phyloP scores from a whole-genome alignment of 2,888 invertebrate genomes.

The Apodemia duryi region DNA sequence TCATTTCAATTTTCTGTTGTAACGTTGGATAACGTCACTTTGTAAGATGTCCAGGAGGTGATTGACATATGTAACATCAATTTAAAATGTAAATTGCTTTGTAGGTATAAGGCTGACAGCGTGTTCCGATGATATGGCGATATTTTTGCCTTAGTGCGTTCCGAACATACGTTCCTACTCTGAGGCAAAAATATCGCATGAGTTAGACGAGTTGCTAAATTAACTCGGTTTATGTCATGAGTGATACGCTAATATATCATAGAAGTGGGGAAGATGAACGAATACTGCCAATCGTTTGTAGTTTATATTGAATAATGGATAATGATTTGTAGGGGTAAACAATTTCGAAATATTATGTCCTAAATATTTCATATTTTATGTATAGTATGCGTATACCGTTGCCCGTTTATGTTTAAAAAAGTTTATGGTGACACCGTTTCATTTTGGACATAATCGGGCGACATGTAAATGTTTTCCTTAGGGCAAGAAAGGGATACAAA shows the following conservation, averaged over 20 bases:
- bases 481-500: slow-evolving; percentile 67
- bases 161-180: neutral
- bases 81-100: slow-evolving; percentile 31
- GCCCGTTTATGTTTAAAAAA: slow-evolving; percentile 40
- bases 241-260: slow-evolving; percentile 56
- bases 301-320: slow-evolving; percentile 64
- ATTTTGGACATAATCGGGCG: slow-evolving; percentile 38
- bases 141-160: neutral
- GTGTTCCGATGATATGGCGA: slow-evolving; percentile 4
- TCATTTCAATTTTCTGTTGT: slow-evolving; percentile 32
- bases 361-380: slow-evolving; percentile 66
- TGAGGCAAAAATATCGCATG: neutral
- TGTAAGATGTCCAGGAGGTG: slow-evolving; percentile 31
- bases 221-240: slow-evolving; percentile 17
- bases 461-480: slow-evolving; percentile 61
- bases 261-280: slow-evolving; percentile 53
- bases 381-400: slow-evolving; percentile 63
- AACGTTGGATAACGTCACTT: slow-evolving; percentile 4
- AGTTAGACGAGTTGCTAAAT: slow-evolving; percentile 2
- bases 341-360: slow-evolving; percentile 71
- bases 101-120: slow-evolving; percentile 30
- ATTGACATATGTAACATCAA: slow-evolving; percentile 27
- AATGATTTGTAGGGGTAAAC: slow-evolving; percentile 71
- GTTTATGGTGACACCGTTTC: slow-evolving; percentile 25
- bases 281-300: slow-evolving; percentile 78